Evolutionary conservation across 2,888 invertebrate species (phyloP).

Genomic region (Tinea pellionella): DNA sequence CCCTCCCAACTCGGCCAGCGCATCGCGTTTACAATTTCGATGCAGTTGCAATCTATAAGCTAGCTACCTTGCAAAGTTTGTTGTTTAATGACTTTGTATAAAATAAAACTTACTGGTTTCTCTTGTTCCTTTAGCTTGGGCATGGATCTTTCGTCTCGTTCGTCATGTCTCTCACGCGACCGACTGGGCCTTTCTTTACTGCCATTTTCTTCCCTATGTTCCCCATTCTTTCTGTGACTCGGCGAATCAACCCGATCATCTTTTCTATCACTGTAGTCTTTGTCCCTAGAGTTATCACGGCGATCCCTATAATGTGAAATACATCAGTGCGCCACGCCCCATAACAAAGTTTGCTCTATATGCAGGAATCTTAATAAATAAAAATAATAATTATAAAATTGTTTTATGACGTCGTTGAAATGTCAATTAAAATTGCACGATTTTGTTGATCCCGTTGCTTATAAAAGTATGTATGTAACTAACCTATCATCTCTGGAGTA

Average conservation of each 20-base stretch:
- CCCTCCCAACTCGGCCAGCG: too few species aligned
- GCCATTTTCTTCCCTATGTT: conserved; percentile 33
- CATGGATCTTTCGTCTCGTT: conserved; percentile 58
- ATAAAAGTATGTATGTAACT: too few species aligned
- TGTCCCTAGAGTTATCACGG: conserved; percentile 13
- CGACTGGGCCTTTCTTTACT: conserved; percentile 33
- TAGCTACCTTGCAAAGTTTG: too few species aligned
- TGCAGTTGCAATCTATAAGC: not conserved
- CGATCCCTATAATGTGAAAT: not conserved
- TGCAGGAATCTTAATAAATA: too few species aligned
- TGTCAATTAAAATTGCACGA: too few species aligned
- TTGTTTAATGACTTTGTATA: too few species aligned
- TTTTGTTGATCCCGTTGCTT: too few species aligned
- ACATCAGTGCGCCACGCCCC: not conserved
- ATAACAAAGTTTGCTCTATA: too few species aligned
- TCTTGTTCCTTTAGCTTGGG: conserved; percentile 80
- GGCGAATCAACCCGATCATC: not conserved
- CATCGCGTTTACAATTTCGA: conserved; percentile 14
- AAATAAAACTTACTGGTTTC: conserved; percentile 71
- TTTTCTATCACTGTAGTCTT: conserved; percentile 6
- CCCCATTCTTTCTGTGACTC: not conserved
- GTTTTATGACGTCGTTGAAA: too few species aligned
- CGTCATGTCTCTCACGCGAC: conserved; percentile 38
- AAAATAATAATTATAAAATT: too few species aligned
- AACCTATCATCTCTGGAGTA: conserved; percentile 21